A percentile compares a stretch with the other conserved stretches of the same genome.
Conservation (phyloP, 1,140 invertebrate genomes). For the Apis cerana region DNA sequence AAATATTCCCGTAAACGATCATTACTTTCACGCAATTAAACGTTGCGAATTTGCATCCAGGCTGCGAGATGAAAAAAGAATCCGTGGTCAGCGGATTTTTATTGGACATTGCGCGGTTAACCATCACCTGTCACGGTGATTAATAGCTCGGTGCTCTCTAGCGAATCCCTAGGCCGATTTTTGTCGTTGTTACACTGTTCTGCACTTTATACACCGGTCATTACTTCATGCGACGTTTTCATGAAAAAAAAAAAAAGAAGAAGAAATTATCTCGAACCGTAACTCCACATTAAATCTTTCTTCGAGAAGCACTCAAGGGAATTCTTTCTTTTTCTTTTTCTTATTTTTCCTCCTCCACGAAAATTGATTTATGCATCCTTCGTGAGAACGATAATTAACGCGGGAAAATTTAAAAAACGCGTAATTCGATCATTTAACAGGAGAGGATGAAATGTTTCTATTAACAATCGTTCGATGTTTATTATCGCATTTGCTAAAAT, state of each 20-base stretch:
- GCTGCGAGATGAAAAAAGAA: background rate
- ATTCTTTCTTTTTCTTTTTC: background rate
- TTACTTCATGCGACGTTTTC: constrained; percentile 45
- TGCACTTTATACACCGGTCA: constrained; percentile 56
- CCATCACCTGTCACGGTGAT: constrained; percentile 54
- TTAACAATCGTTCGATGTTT: background rate
- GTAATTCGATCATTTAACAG: background rate
- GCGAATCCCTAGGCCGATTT: constrained; percentile 54
- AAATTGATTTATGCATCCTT: background rate
- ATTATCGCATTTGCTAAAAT: background rate
- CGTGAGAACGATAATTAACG: background rate
- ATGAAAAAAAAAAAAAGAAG: constrained; percentile 1
- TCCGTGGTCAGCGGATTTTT: constrained; percentile 41
- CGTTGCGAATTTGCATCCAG: background rate
- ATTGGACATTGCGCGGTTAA: constrained; percentile 50
- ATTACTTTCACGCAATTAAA: background rate
- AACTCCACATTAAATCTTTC: constrained; percentile 15
- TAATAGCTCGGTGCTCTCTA: constrained; percentile 41
- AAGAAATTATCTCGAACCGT: constrained; percentile 18
- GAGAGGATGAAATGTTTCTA: background rate
- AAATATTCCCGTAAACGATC: background rate
- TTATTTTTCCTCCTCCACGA: too few relatives aligned
- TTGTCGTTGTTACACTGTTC: constrained; percentile 57
- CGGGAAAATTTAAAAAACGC: background rate
- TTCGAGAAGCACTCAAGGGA: too few relatives aligned